Evolutionary conservation across 2,797 vertebrate genomes (phyloP).

Genomic region (Heterohyrax brucei): DNA sequence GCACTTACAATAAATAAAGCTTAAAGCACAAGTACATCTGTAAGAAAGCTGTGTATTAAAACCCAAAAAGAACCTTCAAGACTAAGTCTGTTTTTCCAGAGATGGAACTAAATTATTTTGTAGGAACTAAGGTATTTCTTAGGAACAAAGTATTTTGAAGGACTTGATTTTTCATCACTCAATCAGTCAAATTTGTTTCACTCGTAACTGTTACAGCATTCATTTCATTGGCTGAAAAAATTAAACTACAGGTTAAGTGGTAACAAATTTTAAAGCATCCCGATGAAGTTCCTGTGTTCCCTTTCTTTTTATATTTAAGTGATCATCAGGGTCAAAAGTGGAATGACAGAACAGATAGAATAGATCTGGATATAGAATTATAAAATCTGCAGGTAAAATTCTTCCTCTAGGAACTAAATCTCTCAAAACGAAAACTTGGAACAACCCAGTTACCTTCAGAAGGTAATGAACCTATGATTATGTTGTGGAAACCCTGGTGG

Average conservation of each 20-base stretch:
- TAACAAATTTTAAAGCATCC: not conserved
- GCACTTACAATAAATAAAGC: slow-evolving; percentile 84
- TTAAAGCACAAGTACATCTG: slow-evolving; percentile 75
- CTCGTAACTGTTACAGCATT: not conserved
- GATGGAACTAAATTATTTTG: slow-evolving; percentile 64
- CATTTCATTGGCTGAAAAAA: slow-evolving; percentile 48
- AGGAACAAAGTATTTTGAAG: slow-evolving; percentile 63
- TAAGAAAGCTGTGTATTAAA: slow-evolving; percentile 74
- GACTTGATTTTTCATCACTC: slow-evolving; percentile 54
- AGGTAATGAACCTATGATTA: slow-evolving; percentile 4
- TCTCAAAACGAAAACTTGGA: not conserved
- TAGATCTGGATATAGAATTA: slow-evolving; percentile 26
- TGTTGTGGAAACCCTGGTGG: too few species aligned
- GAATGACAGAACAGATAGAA: not conserved
- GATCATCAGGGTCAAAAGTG: not conserved
- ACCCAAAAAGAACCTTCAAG: slow-evolving; percentile 62
- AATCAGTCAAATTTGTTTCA: slow-evolving; percentile 9
- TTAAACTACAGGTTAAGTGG: slow-evolving; percentile 20
- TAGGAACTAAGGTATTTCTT: slow-evolving; percentile 62
- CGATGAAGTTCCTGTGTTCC: not conserved
- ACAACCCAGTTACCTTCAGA: not conserved
- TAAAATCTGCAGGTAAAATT: not conserved
- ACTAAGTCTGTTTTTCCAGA: slow-evolving; percentile 73
- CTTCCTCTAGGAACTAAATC: not conserved
- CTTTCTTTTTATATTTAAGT: slow-evolving; percentile 34